Conservation (phyloP, 2,113 vertebrate species). For the Lophochroa leadbeateri region DNA sequence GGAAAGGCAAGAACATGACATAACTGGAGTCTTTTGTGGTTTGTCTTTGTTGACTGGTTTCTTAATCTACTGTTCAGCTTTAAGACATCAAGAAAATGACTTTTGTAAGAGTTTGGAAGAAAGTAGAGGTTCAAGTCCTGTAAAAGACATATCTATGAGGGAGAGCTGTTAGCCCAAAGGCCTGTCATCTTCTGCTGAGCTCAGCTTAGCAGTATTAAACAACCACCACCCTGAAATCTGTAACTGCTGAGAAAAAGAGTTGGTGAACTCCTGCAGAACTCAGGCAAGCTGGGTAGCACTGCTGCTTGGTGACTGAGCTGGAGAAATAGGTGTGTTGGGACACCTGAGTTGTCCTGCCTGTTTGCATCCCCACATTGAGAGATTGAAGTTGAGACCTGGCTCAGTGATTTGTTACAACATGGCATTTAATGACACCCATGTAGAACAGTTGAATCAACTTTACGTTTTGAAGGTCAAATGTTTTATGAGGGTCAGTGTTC, state of each 20-base stretch:
- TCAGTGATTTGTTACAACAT: neutral
- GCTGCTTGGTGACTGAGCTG: neutral
- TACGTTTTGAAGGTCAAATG: neutral
- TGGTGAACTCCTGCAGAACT: neutral
- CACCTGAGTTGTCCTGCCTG: neutral
- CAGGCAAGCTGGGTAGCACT: neutral
- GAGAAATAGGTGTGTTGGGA: neutral
- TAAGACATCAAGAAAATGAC: neutral
- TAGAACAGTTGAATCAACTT: neutral
- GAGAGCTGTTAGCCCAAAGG: neutral
- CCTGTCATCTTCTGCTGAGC: neutral
- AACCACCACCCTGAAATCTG: neutral
- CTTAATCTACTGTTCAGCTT: neutral
- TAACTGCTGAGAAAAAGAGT: neutral
- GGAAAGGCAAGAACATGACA: neutral
- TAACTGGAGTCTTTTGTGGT: neutral
- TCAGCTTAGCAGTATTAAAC: neutral
- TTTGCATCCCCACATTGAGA: neutral
- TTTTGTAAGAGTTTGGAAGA: neutral
- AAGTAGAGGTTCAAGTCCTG: neutral
- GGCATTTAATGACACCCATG: neutral
- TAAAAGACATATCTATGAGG: neutral
- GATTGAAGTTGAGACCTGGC: neutral
- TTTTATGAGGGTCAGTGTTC: neutral
- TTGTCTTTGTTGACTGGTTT: neutral